phyloP scores from a whole-genome alignment of 2,888 invertebrate genomes.

The Brachypalpus laphriformis region DNA sequence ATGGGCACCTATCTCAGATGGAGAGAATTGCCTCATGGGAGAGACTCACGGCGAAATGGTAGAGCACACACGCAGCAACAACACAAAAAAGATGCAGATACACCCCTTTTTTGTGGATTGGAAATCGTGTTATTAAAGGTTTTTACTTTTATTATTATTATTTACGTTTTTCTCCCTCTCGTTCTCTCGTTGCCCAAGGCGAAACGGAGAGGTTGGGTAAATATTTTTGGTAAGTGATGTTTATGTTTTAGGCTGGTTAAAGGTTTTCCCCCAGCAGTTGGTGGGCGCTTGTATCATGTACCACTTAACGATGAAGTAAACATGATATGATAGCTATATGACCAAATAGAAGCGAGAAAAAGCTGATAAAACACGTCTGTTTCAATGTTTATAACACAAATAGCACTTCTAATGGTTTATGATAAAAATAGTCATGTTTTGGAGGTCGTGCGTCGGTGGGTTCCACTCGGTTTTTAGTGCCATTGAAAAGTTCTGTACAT shows the following conservation, averaged over 20 bases:
- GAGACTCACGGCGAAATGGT: slow-evolving; percentile 37
- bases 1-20: slow-evolving; percentile 4
- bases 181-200: not conserved
- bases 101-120: slow-evolving; percentile 52
- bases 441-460: no score
- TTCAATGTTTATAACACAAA: no score
- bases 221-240: slow-evolving; percentile 41
- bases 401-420: no score
- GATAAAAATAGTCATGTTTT: no score
- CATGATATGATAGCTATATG: slow-evolving; percentile 15
- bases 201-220: slow-evolving; percentile 35
- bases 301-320: slow-evolving; percentile 9
- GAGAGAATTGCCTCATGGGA: slow-evolving; percentile 32
- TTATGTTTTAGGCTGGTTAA: slow-evolving; percentile 7
- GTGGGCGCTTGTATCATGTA: slow-evolving; percentile 9
- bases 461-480: no score
- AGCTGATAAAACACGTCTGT: no score
- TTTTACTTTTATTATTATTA: slow-evolving; percentile 42
- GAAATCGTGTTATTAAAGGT: slow-evolving; percentile 58
- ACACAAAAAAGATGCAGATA: slow-evolving; percentile 20
- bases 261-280: not conserved
- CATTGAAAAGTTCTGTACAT: no score
- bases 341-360: not conserved
- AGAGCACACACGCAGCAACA: slow-evolving; percentile 16
- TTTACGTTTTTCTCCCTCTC: slow-evolving; percentile 26